Percentiles rank a stretch among this genome's conserved stretches.
Conservation (phyloP, 2,113 vertebrate genomes). For the Limnothrissa miodon region DNA sequence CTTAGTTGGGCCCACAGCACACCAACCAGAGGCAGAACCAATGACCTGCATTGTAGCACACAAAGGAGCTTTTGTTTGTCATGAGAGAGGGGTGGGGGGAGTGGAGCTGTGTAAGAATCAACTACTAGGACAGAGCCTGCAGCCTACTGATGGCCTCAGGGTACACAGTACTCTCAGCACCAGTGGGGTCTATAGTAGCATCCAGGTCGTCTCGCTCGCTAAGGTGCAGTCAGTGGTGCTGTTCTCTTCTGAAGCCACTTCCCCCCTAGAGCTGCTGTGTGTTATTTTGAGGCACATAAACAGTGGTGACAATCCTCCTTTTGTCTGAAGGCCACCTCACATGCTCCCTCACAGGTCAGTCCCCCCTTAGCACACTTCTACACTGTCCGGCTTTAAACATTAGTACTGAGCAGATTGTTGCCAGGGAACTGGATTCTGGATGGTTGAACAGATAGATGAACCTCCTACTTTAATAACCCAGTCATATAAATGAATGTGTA, state of each 20-base stretch:
- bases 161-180: conserved; percentile 23
- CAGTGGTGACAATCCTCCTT: conserved; percentile 16
- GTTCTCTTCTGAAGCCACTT: not conserved
- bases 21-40: conserved; percentile 26
- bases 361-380: not conserved
- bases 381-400: not conserved
- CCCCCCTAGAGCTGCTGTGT: not conserved
- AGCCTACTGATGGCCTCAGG: conserved; percentile 44
- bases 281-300: not conserved
- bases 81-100: conserved; percentile 45
- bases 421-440: not conserved
- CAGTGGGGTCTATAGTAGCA: not conserved
- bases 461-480: not conserved
- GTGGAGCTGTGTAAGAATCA: conserved; percentile 50
- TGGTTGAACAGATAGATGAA: not conserved
- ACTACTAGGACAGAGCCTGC: conserved; percentile 35
- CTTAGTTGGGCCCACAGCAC: not conserved
- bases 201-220: not conserved
- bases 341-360: not conserved
- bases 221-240: not conserved
- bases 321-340: not conserved
- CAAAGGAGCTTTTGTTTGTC: conserved; percentile 66
- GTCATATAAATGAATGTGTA: not conserved
- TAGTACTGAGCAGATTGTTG: not conserved
- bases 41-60: conserved; percentile 69